These are phyloP conservation scores for Hydrotaea diabolus DNA, from an alignment of 2,888 invertebrate species.

Conservation along the genomic window DNA sequence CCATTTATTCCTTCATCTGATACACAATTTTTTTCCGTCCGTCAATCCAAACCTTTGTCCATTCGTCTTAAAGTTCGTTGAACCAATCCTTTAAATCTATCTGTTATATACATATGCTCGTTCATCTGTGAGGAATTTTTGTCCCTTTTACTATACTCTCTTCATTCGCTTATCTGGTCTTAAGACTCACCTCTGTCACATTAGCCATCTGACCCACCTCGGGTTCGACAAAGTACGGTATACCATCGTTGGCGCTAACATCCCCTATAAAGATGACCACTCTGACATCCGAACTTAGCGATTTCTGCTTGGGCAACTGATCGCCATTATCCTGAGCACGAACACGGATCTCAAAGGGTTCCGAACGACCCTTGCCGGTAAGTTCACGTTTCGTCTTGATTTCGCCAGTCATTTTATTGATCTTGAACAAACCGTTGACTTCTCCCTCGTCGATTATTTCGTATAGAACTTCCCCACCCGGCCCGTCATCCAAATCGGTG, in stretches of 20 bases:
- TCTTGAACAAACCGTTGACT: conserved; percentile 86
- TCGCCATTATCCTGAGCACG: conserved; percentile 87
- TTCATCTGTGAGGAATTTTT: no score
- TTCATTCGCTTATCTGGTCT: no score
- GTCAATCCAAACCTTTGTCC: no score
- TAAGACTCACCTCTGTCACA: conserved; percentile 84
- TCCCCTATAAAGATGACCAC: conserved; percentile 88
- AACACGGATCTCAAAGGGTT: conserved; percentile 86
- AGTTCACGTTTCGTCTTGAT: conserved; percentile 85
- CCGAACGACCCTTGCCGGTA: conserved; percentile 88
- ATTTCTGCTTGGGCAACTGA: conserved; percentile 81
- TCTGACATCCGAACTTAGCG: conserved; percentile 84
- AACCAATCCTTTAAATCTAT: no score
- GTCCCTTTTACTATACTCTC: no score
- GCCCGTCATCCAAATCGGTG: conserved; percentile 88
- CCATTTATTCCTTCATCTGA: no score
- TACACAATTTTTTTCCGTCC: no score
- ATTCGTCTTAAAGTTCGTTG: no score
- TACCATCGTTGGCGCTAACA: conserved; percentile 90
- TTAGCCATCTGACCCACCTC: conserved; percentile 86
- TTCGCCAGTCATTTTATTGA: conserved; percentile 86
- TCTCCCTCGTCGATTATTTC: conserved; percentile 88
- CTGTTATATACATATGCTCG: no score
- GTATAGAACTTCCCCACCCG: conserved; percentile 87
- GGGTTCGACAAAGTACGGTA: conserved; percentile 88